These are phyloP conservation scores for Herpetotheres cachinnans DNA, from an alignment of 2,113 vertebrate genomes.

Conservation along the genomic window DNA sequence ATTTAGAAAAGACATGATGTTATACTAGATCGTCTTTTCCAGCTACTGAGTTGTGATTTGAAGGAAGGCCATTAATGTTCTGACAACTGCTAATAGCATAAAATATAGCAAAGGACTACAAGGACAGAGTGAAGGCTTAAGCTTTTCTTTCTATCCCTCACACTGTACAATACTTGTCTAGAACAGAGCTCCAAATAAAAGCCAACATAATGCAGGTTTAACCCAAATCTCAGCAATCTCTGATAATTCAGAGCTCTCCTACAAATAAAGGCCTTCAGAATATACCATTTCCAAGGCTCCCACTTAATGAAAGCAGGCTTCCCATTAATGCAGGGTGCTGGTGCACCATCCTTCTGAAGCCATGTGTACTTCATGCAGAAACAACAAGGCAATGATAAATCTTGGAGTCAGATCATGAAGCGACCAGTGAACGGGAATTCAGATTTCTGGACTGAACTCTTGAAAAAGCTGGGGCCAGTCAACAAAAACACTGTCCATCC, in stretches of 20 bases:
- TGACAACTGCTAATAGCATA: background rate
- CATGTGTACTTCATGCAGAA: background rate
- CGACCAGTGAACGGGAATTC: background rate
- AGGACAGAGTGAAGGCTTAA: background rate
- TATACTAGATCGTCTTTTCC: background rate
- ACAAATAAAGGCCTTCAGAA: background rate
- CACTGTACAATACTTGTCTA: background rate
- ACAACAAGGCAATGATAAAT: conserved; percentile 15
- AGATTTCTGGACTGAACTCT: conserved; percentile 4
- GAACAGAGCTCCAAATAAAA: background rate
- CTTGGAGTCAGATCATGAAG: background rate
- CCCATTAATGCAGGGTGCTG: background rate
- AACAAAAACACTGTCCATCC: background rate
- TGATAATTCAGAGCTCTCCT: background rate
- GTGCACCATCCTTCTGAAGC: conserved; percentile 26
- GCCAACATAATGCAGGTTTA: background rate
- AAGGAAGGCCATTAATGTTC: background rate
- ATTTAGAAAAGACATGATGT: background rate
- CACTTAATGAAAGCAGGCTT: conserved; percentile 14
- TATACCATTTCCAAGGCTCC: background rate
- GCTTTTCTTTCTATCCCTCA: background rate
- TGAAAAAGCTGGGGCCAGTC: conserved; percentile 37
- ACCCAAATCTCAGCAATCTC: background rate
- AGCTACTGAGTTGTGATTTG: background rate
- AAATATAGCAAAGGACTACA: background rate